Base-by-base conservation (phyloP, 2,888 invertebrate species). In the Drosophila greeni region DNA sequence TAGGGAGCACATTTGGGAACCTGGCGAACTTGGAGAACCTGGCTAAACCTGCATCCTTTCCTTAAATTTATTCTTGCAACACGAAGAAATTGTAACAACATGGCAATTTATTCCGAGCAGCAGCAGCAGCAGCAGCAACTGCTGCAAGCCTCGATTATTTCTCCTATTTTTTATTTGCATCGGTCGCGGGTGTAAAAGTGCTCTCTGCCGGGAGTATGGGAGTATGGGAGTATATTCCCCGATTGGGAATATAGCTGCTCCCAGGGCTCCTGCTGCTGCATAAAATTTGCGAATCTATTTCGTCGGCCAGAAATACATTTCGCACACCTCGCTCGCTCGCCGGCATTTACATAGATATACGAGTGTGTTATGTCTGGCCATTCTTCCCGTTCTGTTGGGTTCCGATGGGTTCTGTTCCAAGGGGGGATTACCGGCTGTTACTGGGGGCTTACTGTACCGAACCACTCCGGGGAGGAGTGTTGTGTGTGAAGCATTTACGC, bases 31-130 rank as follows among this genome's bases (percentile, higher is more conserved):
- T 18, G 16, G 49, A 20, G 18, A 23, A 51, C 34, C 20, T 18
- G 24, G 51, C 49, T 24, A 24, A 23, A 53, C 65, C 75, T 77
- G 84, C 84, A 78, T 83, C 74, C 60, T 47, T 57, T 34, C 18
- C 48, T 71, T 67, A 76, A 81, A 81, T 81, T 81, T 81, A 81
- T 81, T 84, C 81, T 65, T 73, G 69, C 81, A 80, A 84, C 84
- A 82, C 71, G 81, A 84, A 71, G 85, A 81, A 81, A 81, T 81
- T 84, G 81, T 81, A 81, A 81, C 81, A 84, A 80, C 83, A 80
- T 84, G 77, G 82, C 84, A 79, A 79, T 79, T 79, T 79, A 79
- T 79, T 84, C 82, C 79, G 70, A 72, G 81, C 58, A 70, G 66
- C 43, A 43, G 43, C 18, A 14, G 65, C 62, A 31, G 31, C 40